Base-by-base conservation (phyloP, 2,888 invertebrate genomes). In the Clanis bilineata region DNA sequence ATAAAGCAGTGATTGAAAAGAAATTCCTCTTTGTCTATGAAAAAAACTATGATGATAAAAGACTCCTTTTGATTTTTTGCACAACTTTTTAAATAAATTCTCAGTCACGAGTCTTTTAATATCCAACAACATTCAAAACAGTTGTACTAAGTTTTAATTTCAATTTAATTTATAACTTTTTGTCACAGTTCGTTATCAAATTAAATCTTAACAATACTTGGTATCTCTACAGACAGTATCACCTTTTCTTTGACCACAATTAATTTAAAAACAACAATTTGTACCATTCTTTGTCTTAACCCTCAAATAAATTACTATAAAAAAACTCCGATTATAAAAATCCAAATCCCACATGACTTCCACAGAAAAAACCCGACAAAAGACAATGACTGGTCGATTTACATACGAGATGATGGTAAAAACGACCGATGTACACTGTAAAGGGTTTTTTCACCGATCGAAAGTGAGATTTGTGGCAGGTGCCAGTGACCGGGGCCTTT, bases 381-480 rank as follows among this genome's bases (percentile, higher is more conserved):
- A 87, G 85, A 86, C 86, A 89, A 87, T 90, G 90, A 90, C 88
- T 87, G 58, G 81, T 64, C 80, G 85, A 88, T 90, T 90, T 88
- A 88, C 88, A 89, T 88, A 87, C 73, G 82, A 84, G 85, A 87
- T 88, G 86, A 74, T 22, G 10, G 25, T 39, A 55, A 56, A 43
- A 22, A 32, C 36, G 62, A 65, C 66, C 43, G 71, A 39, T 38
- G 56, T 56, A 39, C 36, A 22, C 22, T 36, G 36, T 18, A 38
- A 39, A 56, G 56, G 58, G 39, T 62, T 72, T 79, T 78, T 73
- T 68, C 67, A 66, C 59, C 65, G 73, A 84, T 83, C 79, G 88
- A 90, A 86, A 90, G 90, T 87, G 88, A 88, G 84, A 84, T 82
- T 80, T 76, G 66, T 69, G 77, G 89, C 90, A 90, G 90, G 90